Evolutionary conservation across 2,113 vertebrate genomes (phyloP).

Genomic region (Hipposideros armiger): DNA sequence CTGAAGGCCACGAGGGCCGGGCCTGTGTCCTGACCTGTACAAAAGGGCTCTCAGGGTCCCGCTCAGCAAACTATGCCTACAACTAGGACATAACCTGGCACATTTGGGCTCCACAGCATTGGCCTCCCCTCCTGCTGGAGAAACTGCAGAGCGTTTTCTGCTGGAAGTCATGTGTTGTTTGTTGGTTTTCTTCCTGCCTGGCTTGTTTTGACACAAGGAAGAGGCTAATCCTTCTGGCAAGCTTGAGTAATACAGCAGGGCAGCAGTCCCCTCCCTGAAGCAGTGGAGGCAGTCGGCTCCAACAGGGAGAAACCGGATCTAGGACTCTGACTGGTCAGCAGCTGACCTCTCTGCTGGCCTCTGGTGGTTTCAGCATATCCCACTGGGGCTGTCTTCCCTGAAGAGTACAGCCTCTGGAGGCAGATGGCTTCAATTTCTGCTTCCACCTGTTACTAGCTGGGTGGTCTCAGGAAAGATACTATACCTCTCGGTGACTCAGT

Average conservation of each 20-base stretch:
- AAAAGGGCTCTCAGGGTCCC: background rate
- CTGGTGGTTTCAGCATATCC: background rate
- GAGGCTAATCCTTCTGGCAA: conserved; percentile 53
- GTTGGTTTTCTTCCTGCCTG: conserved; percentile 55
- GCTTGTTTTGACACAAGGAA: conserved; percentile 63
- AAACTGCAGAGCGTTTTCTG: background rate
- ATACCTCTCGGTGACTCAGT: background rate
- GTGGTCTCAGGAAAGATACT: background rate
- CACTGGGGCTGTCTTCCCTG: background rate
- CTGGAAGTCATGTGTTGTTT: conserved; percentile 21
- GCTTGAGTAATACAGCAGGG: background rate
- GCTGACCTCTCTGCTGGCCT: conserved; percentile 50
- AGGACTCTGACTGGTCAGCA: background rate
- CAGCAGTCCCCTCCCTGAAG: background rate
- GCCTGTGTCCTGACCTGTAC: background rate
- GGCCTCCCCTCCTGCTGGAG: background rate
- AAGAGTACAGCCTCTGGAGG: background rate
- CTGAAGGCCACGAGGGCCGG: background rate
- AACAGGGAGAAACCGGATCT: conserved; percentile 17
- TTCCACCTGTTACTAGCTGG: background rate
- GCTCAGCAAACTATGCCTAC: too few relatives aligned
- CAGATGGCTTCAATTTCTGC: background rate
- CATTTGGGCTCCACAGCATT: rapidly evolving
- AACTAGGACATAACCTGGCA: background rate
- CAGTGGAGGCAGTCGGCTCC: background rate